These are phyloP conservation scores for Microcebus jonahi DNA, from an alignment of 2,113 vertebrate species.

Conservation along the genomic window DNA sequence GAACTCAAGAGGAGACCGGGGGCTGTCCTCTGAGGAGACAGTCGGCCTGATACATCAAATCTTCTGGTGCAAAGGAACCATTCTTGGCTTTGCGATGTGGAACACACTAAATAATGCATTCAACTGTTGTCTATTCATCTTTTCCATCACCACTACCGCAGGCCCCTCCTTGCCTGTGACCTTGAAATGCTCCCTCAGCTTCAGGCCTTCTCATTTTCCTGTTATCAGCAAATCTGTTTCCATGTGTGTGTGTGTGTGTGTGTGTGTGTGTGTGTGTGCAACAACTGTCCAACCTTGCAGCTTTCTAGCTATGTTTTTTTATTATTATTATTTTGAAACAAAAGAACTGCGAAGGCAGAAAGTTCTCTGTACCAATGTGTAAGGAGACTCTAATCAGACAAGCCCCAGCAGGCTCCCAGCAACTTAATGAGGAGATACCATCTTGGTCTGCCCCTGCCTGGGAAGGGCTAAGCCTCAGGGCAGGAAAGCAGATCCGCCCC, in stretches of 20 bases:
- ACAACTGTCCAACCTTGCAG: constrained; percentile 72
- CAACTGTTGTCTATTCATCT: constrained; percentile 79
- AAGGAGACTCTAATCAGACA: constrained; percentile 63
- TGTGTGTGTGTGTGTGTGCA: background rate
- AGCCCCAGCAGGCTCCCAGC: background rate
- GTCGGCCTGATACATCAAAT: constrained; percentile 71
- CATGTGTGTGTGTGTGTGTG: background rate
- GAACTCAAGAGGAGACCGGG: constrained; percentile 69
- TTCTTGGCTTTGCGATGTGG: constrained; percentile 63
- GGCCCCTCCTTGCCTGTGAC: constrained; percentile 79
- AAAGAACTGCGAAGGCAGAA: constrained; percentile 68
- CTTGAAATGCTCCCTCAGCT: constrained; percentile 81
- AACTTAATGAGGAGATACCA: constrained; percentile 48
- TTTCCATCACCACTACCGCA: constrained; percentile 58
- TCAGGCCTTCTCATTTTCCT: constrained; percentile 68
- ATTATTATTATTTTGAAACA: constrained; percentile 69
- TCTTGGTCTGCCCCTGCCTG: background rate
- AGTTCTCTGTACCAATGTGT: constrained; percentile 47
- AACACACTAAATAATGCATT: constrained; percentile 69
- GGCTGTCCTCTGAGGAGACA: constrained; percentile 80
- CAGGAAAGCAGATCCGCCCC: background rate
- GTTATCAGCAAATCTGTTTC: constrained; percentile 81
- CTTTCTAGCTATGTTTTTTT: constrained; percentile 69
- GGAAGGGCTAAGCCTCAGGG: background rate
- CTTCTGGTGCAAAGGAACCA: constrained; percentile 75